A percentile compares a stretch with the other conserved stretches of the same genome.
phyloP scores from a whole-genome alignment of 2,113 vertebrate genomes.

The Oncorhynchus clarkii region DNA sequence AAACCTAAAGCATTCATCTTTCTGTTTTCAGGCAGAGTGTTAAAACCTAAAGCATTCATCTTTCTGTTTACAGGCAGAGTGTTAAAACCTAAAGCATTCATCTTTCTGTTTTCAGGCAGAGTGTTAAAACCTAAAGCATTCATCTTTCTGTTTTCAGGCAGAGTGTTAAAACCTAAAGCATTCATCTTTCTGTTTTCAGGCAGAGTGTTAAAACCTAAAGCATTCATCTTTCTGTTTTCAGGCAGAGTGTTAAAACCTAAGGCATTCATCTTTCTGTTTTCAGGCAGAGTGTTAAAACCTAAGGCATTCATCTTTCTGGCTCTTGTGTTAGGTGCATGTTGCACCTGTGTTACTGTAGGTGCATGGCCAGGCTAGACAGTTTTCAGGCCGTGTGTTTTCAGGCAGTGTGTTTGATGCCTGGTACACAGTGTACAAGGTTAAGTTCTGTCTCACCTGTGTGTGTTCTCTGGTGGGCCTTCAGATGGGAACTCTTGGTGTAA shows the following conservation, averaged over 20 bases:
- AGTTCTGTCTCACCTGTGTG: slow-evolving; percentile 85
- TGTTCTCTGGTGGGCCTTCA: slow-evolving; percentile 99
- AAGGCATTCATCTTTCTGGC: not conserved
- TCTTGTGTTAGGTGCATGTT: too few relatives aligned
- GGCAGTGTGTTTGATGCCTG: not conserved
- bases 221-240: not conserved
- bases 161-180: too few relatives aligned
- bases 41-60: not conserved
- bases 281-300: too few relatives aligned
- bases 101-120: not conserved
- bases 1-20: not conserved
- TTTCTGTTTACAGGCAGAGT: not conserved
- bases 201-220: too few relatives aligned
- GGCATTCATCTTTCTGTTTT: not conserved
- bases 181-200: not conserved
- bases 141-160: not conserved
- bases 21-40: not conserved
- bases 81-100: not conserved
- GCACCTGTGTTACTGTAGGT: too few relatives aligned
- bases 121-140: not conserved
- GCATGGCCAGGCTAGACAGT: too few relatives aligned
- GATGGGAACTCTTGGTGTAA: slow-evolving; percentile 98
- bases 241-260: too few relatives aligned
- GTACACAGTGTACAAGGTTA: too few relatives aligned
- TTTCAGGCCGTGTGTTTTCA: not conserved